Evolutionary conservation across 1,140 invertebrate species (phyloP), one percentile per base, ranked within the genome.

Genomic region (Hypsibius dujardini): DNA sequence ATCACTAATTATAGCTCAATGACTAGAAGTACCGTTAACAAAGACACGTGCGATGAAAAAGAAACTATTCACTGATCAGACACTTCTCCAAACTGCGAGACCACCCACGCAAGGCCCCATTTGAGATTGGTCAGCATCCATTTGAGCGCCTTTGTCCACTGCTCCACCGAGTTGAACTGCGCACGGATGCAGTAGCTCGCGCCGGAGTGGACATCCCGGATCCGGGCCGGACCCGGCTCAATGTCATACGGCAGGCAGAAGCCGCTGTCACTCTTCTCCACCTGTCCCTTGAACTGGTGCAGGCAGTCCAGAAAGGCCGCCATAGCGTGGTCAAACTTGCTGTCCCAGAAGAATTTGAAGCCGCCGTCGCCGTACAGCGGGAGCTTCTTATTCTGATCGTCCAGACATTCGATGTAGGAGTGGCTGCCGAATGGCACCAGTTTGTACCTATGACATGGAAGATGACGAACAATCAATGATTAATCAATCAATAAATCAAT

Each of bases 71-170:
- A n/a, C n/a, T n/a, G n/a, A n/a, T n/a, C n/a, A n/a, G n/a, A n/a
- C n/a, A n/a, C n/a, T n/a, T 67, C 62, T 42, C 62, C 62, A 67
- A 14, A 42, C 62, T 67, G 62, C n/a, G 89, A 88, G 46, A 89
- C 89, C n/a, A 96, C 92, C 90, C 90, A 97, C 12, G 92, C 91
- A n/a, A 98, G 80, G 46, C 90, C 91, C 92, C 95, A 97, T 81
- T 98, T 98, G 56, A 98, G 82, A 83, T 98, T 98, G 0, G 94
- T 97, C 72, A 99, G 80, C 84, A 98, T 87, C 80, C 92, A 97
- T 81, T 98, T 98, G n/a, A 98, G 81, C 12, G 95, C 95, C 82
- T 98, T 98, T 1, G 95, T 99, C 95, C 95, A 99, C 77, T 97
- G 91, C 77, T 98, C 95, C 81, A 97, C 93, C 0, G 92, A 95